Evolutionary conservation across 1,140 invertebrate genomes (phyloP), one percentile per base, ranked within the genome.

Genomic region (Akabosia matsudoensis): DNA sequence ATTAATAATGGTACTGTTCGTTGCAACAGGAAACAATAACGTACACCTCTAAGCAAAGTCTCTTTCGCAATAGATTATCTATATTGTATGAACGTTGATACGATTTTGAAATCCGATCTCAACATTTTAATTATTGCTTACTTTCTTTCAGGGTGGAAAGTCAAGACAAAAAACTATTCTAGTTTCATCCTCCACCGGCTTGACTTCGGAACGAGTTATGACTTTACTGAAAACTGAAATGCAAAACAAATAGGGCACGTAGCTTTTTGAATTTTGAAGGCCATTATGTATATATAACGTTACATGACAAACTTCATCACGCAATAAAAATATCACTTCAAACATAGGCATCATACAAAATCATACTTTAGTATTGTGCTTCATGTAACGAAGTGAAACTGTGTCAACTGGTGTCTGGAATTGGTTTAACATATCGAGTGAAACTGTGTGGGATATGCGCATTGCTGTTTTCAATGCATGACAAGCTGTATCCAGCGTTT

Each of bases 121-220:
- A 54, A 16, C 37, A 24, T 22, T 16, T 31, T 34, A 30, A 14
- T 45, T 33, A 70, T 75, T 74, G 61, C 52, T 73, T 79, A n/a
- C n/a, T n/a, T n/a, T n/a, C n/a, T 70, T 75, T 14, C 64, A 88
- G 87, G 87, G 87, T 13, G 85, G 85, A 1, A 87, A 84, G 83
- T 87, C 86, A 77, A 83, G 86, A 33, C 85, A 87, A 13, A 88
- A 88, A 76, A 83, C 82, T 24, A 74, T 88, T 14, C 80, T 85
- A 67, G 83, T 87, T n/a, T 14, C 33, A 14, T 45, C 70, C 24
- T 22, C 33, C n/a, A 24, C 72, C 16, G n/a, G 1, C 0, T 33
- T 71, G 14, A 74, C 73, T 22, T 7, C 28, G 16, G 33, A 64
- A 10, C 14, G 22, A 45, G 24, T 72, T 26, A 7, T 72, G 31